Base-by-base conservation (phyloP, 2,888 invertebrate genomes). In the Xestoiulus laeticollis region DNA sequence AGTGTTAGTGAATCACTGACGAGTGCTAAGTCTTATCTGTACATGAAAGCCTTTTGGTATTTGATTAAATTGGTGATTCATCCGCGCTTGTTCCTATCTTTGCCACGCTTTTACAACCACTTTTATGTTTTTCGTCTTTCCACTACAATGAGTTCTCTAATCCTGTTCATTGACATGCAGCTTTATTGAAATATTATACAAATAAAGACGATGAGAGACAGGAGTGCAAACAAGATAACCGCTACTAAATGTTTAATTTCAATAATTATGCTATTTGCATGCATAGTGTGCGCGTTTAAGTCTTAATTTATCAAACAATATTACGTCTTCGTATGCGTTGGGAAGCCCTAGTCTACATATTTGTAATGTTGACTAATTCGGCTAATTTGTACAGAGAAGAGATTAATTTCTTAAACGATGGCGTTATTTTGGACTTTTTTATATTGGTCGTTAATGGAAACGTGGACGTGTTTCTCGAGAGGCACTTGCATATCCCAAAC, bases 111-210 rank as follows among this genome's bases (percentile, higher is more conserved):
- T 59, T 59, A 59, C 59, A 59, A 59, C n/a, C 59, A 59, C 16
- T 59, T 59, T 59, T 59, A 59, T n/a, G 19, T 19, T 59, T n/a
- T 59, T n/a, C n/a, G 59, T 59, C n/a, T 59, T 59, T 59, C 59
- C 59, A n/a, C n/a, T 19, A 59, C 59, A 59, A 59, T 59, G 59
- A 5, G 16, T 59, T 19, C 59, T 59, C 59, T 59, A 59, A 59
- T 59, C 59, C 59, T 59, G 59, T n/a, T 59, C 59, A 59, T 59
- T 59, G 59, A 59, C 59, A 59, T 19, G 59, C 59, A n/a, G 59
- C n/a, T 59, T 59, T 59, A 59, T 59, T 59, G 59, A 59, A 59
- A 59, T 59, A n/a, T 59, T 59, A 59, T 59, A 59, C 59, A 59
- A 59, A 59, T 59, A 59, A 59, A 59, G 59, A 59, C n/a, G 59